Conservation (phyloP, 2,888 invertebrate species). For the Escarpia spicata region DNA sequence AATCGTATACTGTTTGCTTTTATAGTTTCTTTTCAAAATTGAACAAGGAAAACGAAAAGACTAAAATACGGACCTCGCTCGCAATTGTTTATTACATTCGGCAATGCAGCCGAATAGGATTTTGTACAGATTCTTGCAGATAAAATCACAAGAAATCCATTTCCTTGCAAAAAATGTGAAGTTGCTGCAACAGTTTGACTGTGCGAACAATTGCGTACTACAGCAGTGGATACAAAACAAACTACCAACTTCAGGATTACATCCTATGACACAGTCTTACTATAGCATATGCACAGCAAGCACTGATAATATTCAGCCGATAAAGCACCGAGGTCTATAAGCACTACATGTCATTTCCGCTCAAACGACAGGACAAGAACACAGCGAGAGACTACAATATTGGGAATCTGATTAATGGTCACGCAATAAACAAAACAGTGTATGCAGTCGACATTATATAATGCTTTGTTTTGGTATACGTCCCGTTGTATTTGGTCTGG, state of each 20-base stretch:
- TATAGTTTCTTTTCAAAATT: too few relatives aligned
- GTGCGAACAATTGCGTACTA: too few relatives aligned
- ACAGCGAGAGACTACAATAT: neutral
- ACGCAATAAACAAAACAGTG: neutral
- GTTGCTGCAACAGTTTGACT: too few relatives aligned
- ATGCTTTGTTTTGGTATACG: neutral
- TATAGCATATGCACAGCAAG: neutral
- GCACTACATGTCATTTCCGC: neutral
- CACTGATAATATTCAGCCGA: neutral
- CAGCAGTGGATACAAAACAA: too few relatives aligned
- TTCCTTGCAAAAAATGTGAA: too few relatives aligned
- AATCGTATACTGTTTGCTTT: too few relatives aligned
- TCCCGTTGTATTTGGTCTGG: neutral
- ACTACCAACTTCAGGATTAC: neutral
- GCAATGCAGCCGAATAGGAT: too few relatives aligned
- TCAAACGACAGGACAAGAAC: neutral
- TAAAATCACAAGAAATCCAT: too few relatives aligned
- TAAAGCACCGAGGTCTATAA: neutral
- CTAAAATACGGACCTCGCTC: too few relatives aligned
- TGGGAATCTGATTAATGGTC: neutral
- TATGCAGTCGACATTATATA: neutral
- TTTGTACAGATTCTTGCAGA: too few relatives aligned
- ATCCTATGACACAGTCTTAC: neutral
- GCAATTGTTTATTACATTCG: too few relatives aligned
- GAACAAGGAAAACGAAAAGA: too few relatives aligned